Percentiles rank a stretch among this genome's conserved stretches.
phyloP scores from a whole-genome alignment of 2,797 vertebrate genomes.

The Notoglanidium macrostoma region DNA sequence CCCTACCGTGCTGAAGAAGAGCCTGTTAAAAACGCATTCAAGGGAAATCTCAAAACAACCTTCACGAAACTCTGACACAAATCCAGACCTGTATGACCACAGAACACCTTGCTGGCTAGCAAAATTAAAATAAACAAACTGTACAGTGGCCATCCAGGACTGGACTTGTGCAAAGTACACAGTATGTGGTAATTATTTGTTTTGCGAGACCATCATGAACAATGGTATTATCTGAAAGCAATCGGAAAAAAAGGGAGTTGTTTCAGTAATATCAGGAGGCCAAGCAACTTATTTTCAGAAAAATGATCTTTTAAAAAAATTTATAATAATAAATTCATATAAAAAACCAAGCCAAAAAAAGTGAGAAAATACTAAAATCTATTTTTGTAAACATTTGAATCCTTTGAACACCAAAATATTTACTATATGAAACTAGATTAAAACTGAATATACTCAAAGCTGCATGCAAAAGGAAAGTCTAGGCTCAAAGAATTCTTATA shows the following conservation, averaged over 20 bases:
- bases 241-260: neutral
- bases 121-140: neutral
- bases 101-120: neutral
- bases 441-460: neutral
- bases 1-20: conserved; percentile 32
- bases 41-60: neutral
- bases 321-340: neutral
- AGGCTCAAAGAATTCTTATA: neutral
- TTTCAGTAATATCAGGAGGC: conserved; percentile 18
- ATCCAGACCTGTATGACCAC: conserved; percentile 28
- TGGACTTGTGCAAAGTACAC: conserved; percentile 14
- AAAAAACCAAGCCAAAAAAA: neutral
- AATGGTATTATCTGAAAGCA: conserved; percentile 24
- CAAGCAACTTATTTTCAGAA: neutral
- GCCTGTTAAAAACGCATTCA: conserved; percentile 24
- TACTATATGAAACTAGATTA: neutral
- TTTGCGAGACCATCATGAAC: conserved; percentile 21
- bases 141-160: neutral
- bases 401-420: neutral
- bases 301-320: neutral
- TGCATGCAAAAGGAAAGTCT: conserved; percentile 32
- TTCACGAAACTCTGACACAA: conserved; percentile 11
- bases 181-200: neutral
- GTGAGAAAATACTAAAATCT: neutral
- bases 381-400: neutral